These are phyloP conservation scores for Epizoanthus ramosus DNA, from an alignment of 92 coral and sea anemone species.

Conservation along the genomic window DNA sequence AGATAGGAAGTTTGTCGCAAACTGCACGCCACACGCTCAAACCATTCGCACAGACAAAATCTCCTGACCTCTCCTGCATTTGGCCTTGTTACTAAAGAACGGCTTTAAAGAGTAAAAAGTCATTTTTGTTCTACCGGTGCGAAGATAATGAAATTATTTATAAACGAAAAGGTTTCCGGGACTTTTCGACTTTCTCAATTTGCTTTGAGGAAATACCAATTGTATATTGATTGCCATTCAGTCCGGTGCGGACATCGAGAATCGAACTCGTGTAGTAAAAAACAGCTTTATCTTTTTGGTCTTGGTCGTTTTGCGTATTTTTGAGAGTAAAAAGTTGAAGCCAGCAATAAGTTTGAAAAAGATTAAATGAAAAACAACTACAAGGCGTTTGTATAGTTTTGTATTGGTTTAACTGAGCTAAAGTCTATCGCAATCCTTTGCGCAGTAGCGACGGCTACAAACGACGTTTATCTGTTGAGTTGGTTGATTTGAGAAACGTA, in stretches of 20 bases:
- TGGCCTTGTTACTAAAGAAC: background rate
- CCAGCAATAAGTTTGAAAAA: no score
- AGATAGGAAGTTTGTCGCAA: background rate
- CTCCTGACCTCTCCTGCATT: background rate
- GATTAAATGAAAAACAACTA: no score
- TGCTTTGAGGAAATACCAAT: background rate
- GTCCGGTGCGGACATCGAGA: background rate
- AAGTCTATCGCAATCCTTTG: no score
- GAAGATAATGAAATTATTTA: background rate
- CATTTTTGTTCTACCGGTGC: conserved; percentile 15
- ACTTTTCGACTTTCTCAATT: background rate
- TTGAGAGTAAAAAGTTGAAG: no score
- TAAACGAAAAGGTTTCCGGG: background rate
- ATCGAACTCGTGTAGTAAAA: background rate
- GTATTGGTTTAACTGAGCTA: no score
- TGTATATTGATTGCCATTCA: background rate
- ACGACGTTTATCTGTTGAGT: no score
- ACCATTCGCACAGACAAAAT: background rate
- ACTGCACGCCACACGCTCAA: background rate
- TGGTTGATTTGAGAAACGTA: no score
- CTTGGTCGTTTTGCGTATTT: background rate
- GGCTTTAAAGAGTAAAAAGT: background rate
- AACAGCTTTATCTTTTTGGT: background rate
- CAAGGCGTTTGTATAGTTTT: no score
- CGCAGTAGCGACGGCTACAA: no score